These are phyloP conservation scores for Candoia aspera DNA, from an alignment of 2,113 vertebrate genomes.

Conservation along the genomic window DNA sequence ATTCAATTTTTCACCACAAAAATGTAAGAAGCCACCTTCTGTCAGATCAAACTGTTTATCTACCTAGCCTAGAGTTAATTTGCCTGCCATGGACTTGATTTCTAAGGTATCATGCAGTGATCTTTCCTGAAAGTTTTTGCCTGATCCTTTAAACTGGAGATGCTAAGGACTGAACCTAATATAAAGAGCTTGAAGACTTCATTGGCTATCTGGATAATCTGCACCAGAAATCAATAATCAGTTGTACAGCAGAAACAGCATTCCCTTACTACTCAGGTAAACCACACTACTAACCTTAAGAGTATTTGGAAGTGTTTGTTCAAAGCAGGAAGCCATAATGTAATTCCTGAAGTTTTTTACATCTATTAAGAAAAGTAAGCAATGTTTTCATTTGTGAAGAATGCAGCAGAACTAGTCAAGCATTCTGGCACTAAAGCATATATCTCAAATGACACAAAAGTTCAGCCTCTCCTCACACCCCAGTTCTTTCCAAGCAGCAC, in stretches of 20 bases:
- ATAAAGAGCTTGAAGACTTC: not conserved
- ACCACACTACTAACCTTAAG: not conserved
- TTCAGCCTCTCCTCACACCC: constrained; percentile 12
- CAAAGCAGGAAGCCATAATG: not conserved
- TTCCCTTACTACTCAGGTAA: not conserved
- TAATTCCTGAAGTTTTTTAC: not conserved
- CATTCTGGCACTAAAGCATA: not conserved
- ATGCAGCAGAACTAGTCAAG: not conserved
- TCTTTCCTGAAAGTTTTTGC: not conserved
- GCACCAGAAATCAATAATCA: not conserved
- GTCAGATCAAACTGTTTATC: not conserved
- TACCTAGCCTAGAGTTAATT: not conserved
- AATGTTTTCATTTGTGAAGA: not conserved
- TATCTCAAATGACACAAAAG: not conserved
- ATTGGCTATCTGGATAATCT: not conserved
- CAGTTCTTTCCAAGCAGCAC: constrained; percentile 26
- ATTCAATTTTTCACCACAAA: not conserved
- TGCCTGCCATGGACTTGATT: not conserved
- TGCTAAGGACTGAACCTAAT: not conserved
- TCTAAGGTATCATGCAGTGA: not conserved
- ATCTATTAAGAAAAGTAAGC: rapidly evolving
- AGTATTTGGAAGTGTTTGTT: not conserved
- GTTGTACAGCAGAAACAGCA: not conserved
- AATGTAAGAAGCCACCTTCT: not conserved
- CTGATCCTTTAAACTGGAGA: not conserved